phyloP scores from a whole-genome alignment of 2,797 vertebrate genomes.

The Amblyraja radiata region DNA sequence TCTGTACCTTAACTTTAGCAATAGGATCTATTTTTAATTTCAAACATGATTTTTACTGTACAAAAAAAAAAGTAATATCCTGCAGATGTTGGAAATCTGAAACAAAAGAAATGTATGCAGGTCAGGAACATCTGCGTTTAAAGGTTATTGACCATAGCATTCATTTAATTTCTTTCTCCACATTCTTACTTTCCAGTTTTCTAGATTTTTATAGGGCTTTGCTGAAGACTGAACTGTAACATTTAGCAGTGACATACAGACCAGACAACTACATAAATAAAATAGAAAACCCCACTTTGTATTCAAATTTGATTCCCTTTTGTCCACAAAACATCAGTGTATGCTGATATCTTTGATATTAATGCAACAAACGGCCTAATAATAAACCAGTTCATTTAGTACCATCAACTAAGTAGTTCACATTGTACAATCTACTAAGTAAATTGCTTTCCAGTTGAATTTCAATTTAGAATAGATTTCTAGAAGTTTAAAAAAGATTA shows the following conservation, averaged over 20 bases:
- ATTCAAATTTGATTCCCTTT: too few relatives aligned
- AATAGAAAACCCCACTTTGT: not conserved
- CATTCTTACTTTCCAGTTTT: too few relatives aligned
- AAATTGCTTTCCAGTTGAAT: not conserved
- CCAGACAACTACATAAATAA: not conserved
- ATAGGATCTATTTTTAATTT: not conserved
- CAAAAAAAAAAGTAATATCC: too few relatives aligned
- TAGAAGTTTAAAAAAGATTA: too few relatives aligned
- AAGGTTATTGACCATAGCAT: too few relatives aligned
- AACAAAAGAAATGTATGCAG: too few relatives aligned
- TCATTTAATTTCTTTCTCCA: too few relatives aligned
- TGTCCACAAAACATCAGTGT: not conserved
- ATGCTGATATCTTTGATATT: not conserved
- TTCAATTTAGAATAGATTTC: too few relatives aligned
- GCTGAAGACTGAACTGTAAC: not conserved
- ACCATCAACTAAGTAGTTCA: not conserved
- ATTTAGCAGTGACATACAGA: not conserved
- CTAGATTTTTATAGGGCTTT: not conserved
- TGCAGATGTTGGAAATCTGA: too few relatives aligned
- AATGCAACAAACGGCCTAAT: not conserved
- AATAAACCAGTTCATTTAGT: not conserved
- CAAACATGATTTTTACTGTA: not conserved
- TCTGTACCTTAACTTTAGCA: not conserved
- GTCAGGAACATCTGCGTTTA: too few relatives aligned
- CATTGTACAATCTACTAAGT: not conserved